A percentile compares a stretch with the other conserved stretches of the same genome.
Evolutionary conservation across 1,140 invertebrate genomes (phyloP).

Genomic region (Caerostris extrusa): DNA sequence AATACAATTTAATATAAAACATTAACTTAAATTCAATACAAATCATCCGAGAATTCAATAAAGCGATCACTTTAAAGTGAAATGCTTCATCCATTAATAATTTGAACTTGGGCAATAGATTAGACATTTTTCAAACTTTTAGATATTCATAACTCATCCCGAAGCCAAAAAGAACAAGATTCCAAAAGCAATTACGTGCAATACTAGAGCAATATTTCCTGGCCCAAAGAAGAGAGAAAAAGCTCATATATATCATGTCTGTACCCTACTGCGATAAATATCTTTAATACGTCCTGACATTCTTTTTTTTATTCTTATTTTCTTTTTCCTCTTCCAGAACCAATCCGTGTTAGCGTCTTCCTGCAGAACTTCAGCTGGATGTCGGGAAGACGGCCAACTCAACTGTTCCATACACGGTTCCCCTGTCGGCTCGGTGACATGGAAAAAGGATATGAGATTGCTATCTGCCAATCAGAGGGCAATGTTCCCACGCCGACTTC

Average conservation of each 20-base stretch:
- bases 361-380: slow-evolving; percentile 96
- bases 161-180: background rate
- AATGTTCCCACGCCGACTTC: slow-evolving; percentile 68
- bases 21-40: too few species aligned
- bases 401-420: slow-evolving; percentile 93
- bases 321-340: slow-evolving; percentile 48
- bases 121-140: too few species aligned
- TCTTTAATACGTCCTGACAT: slow-evolving; percentile 26
- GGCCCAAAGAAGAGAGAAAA: background rate
- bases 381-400: slow-evolving; percentile 95
- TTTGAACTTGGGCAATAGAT: too few species aligned
- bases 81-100: too few species aligned
- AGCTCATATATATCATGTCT: slow-evolving; percentile 11
- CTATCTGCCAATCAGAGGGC: slow-evolving; percentile 51
- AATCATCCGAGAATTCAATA: too few species aligned
- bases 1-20: too few species aligned
- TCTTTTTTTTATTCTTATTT: slow-evolving; percentile 20
- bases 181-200: background rate
- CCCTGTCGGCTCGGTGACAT: slow-evolving; percentile 83
- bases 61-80: too few species aligned
- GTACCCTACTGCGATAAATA: slow-evolving; percentile 33
- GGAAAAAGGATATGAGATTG: slow-evolving; percentile 84
- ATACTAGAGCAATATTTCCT: background rate
- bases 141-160: too few species aligned
- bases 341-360: slow-evolving; percentile 58